phyloP scores from a whole-genome alignment of 2,797 vertebrate species.

The Merluccius polli region DNA sequence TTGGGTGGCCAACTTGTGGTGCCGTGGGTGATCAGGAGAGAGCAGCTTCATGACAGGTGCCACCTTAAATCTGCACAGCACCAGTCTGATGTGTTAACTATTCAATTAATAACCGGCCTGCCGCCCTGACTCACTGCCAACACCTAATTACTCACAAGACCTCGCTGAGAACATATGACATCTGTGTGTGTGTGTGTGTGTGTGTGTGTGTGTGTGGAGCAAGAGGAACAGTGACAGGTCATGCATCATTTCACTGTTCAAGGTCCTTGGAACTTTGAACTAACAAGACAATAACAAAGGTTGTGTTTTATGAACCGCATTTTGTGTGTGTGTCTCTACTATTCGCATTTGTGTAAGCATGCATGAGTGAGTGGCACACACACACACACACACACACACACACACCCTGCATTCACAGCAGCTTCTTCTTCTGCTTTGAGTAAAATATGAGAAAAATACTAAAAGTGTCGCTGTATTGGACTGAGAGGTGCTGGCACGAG shows the following conservation, averaged over 20 bases:
- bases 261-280: constrained; percentile 49
- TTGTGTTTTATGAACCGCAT: constrained; percentile 16
- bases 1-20: no score
- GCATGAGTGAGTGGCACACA: no score
- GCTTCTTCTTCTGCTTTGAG: constrained; percentile 21
- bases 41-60: constrained; percentile 68
- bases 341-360: neutral
- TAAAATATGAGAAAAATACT: constrained; percentile 38
- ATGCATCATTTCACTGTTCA: constrained; percentile 61
- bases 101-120: constrained; percentile 70
- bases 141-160: constrained; percentile 69
- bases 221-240: constrained; percentile 58
- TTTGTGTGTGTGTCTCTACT: constrained; percentile 2
- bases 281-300: constrained; percentile 45
- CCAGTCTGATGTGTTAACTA: constrained; percentile 68
- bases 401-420: constrained; percentile 25
- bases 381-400: no score
- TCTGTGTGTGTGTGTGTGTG: constrained; percentile 23
- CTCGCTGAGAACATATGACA: constrained; percentile 43
- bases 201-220: neutral
- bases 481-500: constrained; percentile 39
- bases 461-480: constrained; percentile 53
- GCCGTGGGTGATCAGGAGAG: no score
- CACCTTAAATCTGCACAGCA: constrained; percentile 62
- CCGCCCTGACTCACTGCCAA: constrained; percentile 53